Base-by-base conservation (phyloP, 2,888 invertebrate genomes). In the Encarsia formosa region DNA sequence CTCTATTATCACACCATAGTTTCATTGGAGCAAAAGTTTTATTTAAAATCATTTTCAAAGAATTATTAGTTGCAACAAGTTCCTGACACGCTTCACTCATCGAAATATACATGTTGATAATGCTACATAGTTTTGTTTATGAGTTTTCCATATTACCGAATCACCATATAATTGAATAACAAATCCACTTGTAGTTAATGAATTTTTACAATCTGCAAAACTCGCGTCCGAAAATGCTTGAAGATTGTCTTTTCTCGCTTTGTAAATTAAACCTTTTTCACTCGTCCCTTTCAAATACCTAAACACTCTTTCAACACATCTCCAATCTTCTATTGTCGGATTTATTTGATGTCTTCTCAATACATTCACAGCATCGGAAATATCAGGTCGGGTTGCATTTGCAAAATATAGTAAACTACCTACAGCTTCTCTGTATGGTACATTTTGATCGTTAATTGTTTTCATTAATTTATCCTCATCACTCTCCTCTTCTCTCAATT, bases 401-500 rank as follows among this genome's bases (percentile, higher is more conserved):
- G 58, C 57, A 15, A 60, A 38, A 52, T 61, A 63, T 35, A 61
- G 31, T 22, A 62, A 50, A 46, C 59, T 59, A 13, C 60, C 34
- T n/a, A n/a, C n/a, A n/a, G n/a, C n/a, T n/a, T n/a, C n/a, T n/a
- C n/a, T n/a, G n/a, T n/a, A n/a, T n/a, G n/a, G n/a, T n/a, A n/a
- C n/a, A n/a, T n/a, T n/a, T n/a, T n/a, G n/a, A n/a, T n/a, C n/a
- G n/a, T n/a, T n/a, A n/a, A n/a, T n/a, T n/a, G n/a, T n/a, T n/a
- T n/a, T n/a, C n/a, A n/a, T n/a, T n/a, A n/a, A n/a, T n/a, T n/a
- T n/a, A n/a, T n/a, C n/a, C n/a, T n/a, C n/a, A n/a, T n/a, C n/a
- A n/a, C n/a, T n/a, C n/a, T n/a, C n/a, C n/a, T n/a, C n/a, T n/a
- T n/a, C n/a, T n/a, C n/a, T n/a, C n/a, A n/a, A n/a, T n/a, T n/a